These are phyloP conservation scores for Folsomia manolachei DNA, from an alignment of 2,888 invertebrate species.

Conservation along the genomic window DNA sequence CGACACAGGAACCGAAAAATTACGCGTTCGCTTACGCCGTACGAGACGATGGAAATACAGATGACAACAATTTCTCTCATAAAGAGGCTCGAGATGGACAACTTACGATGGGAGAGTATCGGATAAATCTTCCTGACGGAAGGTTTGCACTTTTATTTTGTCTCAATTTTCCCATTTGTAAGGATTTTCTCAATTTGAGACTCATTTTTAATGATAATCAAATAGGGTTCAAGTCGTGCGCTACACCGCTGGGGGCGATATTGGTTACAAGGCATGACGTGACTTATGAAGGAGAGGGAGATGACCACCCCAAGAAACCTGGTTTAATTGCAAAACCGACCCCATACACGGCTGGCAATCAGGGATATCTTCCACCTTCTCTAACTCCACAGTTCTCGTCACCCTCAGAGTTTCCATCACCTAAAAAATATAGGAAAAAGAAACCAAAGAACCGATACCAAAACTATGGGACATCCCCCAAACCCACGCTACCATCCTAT, in stretches of 20 bases:
- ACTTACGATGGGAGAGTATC: conserved; percentile 64
- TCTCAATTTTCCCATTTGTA: not conserved
- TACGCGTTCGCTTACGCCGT: conserved; percentile 50
- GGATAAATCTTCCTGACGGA: conserved; percentile 54
- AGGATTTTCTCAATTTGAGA: not conserved
- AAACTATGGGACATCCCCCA: not conserved
- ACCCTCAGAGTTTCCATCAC: too few relatives aligned
- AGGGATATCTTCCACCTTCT: not conserved
- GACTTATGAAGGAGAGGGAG: conserved; percentile 61
- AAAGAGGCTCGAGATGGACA: conserved; percentile 65
- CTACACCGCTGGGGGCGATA: conserved; percentile 84
- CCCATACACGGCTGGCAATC: not conserved
- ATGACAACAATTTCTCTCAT: conserved; percentile 64
- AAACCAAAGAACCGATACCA: conserved; percentile 4
- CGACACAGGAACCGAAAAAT: conserved; percentile 45
- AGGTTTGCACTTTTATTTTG: too few relatives aligned
- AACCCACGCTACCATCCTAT: not conserved
- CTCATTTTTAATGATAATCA: conserved; percentile 1
- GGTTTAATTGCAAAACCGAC: not conserved
- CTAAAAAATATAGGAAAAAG: not conserved
- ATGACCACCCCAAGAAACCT: conserved; percentile 2
- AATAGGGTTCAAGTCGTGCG: conserved; percentile 67
- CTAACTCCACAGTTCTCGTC: not conserved
- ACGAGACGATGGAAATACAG: conserved; percentile 30
- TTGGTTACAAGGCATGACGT: conserved; percentile 87